Conservation (phyloP, 1,140 invertebrate species). For the Ceratina calcarata region DNA sequence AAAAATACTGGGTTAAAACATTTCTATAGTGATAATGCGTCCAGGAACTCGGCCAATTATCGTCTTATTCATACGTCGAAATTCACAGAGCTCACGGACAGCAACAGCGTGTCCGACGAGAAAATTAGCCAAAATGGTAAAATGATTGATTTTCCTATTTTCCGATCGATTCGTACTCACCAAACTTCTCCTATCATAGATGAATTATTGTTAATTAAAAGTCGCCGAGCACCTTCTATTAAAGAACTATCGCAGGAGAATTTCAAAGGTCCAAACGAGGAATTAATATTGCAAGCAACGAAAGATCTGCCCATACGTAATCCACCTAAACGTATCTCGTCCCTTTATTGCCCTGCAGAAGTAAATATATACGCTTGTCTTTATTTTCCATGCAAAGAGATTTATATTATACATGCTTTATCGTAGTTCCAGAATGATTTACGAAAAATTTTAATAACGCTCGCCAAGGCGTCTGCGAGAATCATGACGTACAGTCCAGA, state of each 20-base stretch:
- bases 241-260: conserved; percentile 70
- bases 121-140: conserved; percentile 73
- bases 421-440: conserved; percentile 84
- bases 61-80: conserved; percentile 72
- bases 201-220: conserved; percentile 75
- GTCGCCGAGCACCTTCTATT: conserved; percentile 54
- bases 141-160: conserved; percentile 14
- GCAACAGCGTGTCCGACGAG: conserved; percentile 69
- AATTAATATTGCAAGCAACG: conserved; percentile 75
- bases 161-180: conserved; percentile 17
- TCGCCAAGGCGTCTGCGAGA: conserved; percentile 84
- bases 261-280: conserved; percentile 76
- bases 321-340: conserved; percentile 62
- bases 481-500: conserved; percentile 83
- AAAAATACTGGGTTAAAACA: conserved; percentile 76
- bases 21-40: conserved; percentile 74
- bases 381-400: conserved; percentile 13
- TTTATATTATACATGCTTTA: conserved; percentile 30
- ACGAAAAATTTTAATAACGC: conserved; percentile 83
- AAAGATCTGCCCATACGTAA: conserved; percentile 70
- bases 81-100: conserved; percentile 71
- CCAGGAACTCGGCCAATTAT: conserved; percentile 65
- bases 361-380: conserved; percentile 59
- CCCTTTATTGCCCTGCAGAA: conserved; percentile 67
- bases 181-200: conserved; percentile 66